phyloP scores from a whole-genome alignment of 2,888 invertebrate species.

The Saturnia pavonia region DNA sequence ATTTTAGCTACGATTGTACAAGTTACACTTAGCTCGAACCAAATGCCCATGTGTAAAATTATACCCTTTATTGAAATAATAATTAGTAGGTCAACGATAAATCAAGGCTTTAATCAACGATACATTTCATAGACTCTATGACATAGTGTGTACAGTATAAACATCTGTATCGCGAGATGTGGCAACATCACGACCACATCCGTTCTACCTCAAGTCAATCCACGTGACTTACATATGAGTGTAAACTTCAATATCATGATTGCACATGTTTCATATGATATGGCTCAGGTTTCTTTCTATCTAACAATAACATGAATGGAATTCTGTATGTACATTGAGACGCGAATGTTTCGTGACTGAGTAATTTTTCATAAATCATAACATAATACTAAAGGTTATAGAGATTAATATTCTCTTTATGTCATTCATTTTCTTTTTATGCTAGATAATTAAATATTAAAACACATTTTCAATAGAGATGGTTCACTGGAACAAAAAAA shows the following conservation, averaged over 20 bases:
- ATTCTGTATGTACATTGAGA: not conserved
- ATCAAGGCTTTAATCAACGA: not conserved
- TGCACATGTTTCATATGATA: constrained; percentile 27
- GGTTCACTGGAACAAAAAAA: not conserved
- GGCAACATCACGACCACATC: constrained; percentile 43
- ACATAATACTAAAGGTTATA: not conserved
- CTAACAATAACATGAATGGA: constrained; percentile 9
- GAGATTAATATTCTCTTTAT: no score
- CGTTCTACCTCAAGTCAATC: constrained; percentile 34
- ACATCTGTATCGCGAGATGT: constrained; percentile 41
- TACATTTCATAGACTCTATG: not conserved
- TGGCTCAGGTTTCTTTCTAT: constrained; percentile 7
- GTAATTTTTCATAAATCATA: constrained; percentile 4
- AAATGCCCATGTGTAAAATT: not conserved
- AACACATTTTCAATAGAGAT: not conserved
- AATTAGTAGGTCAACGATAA: not conserved
- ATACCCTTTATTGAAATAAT: not conserved
- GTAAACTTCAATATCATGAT: constrained; percentile 20
- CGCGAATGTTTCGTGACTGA: not conserved
- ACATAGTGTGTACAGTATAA: constrained; percentile 30
- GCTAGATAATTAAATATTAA: no score
- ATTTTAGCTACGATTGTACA: not conserved
- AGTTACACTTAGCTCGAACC: not conserved
- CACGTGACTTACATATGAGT: constrained; percentile 40
- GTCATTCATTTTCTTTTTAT: no score